Percentiles rank a stretch among this genome's conserved stretches.
These are phyloP conservation scores for Pristionchus entomophagus DNA, from an alignment of 2,888 invertebrate genomes.

Conservation along the genomic window DNA sequence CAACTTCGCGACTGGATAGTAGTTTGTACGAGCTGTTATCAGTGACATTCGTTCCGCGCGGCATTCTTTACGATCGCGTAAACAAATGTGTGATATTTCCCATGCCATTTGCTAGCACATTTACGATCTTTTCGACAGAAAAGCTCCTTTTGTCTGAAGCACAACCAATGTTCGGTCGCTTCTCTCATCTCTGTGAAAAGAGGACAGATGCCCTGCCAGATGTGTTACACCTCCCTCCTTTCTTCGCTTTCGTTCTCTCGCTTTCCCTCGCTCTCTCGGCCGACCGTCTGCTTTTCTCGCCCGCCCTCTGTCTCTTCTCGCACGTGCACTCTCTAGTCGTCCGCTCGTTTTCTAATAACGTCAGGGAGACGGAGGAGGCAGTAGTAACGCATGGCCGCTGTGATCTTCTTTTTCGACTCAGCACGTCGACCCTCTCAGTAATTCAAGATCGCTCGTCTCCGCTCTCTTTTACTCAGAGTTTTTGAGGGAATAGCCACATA, in stretches of 20 bases:
- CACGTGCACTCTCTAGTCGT: not conserved
- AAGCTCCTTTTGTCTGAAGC: not conserved
- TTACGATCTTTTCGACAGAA: not conserved
- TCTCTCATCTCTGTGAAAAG: constrained; percentile 1
- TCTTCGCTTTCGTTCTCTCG: not conserved
- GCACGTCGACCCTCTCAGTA: not conserved
- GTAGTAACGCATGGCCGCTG: not conserved
- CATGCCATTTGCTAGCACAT: not conserved
- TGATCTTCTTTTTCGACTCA: not conserved
- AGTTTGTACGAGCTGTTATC: no score
- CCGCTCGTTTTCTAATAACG: constrained; percentile 34
- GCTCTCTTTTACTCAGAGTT: no score
- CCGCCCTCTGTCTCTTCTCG: constrained; percentile 5
- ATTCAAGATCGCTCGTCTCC: no score
- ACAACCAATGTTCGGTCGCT: not conserved
- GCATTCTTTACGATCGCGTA: not conserved
- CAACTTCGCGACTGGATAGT: no score
- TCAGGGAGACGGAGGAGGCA: not conserved
- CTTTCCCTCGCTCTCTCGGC: not conserved
- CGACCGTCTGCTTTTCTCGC: not conserved
- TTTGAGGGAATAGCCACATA: no score
- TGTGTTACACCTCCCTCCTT: constrained; percentile 5
- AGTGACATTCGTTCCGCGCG: not conserved
- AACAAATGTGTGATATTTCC: constrained; percentile 3
- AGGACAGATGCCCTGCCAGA: constrained; percentile 18